Conservation (phyloP, 1,140 invertebrate species). For the Argopecten irradians region DNA sequence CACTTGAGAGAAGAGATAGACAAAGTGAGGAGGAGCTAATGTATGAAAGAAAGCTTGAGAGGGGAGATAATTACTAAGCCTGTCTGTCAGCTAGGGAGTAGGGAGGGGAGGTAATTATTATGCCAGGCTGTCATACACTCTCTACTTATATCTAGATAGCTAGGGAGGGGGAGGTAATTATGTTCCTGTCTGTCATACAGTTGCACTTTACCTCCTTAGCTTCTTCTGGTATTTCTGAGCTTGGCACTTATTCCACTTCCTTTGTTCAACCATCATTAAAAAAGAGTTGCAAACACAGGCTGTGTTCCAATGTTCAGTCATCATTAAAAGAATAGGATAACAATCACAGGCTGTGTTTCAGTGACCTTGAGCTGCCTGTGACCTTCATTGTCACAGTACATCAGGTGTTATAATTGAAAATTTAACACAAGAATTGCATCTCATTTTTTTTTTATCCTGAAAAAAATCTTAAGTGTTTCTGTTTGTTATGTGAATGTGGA, state of each 20-base stretch:
- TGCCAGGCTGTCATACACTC: too few relatives aligned
- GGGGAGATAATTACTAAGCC: too few relatives aligned
- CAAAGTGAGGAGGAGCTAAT: neutral
- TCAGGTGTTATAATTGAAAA: neutral
- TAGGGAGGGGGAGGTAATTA: constrained; percentile 1
- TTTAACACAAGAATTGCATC: neutral
- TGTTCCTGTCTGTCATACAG: neutral
- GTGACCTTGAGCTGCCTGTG: neutral
- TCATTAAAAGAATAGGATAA: neutral
- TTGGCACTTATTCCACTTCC: constrained; percentile 9
- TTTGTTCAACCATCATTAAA: neutral
- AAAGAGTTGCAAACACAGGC: neutral
- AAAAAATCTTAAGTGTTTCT: neutral
- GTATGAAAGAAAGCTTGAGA: too few relatives aligned
- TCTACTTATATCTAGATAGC: neutral
- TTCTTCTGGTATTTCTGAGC: neutral
- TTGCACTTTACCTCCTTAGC: neutral
- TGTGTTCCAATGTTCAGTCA: neutral
- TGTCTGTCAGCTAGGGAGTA: too few relatives aligned
- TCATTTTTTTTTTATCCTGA: too few relatives aligned
- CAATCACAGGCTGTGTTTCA: neutral
- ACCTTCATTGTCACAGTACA: neutral
- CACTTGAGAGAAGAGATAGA: neutral
- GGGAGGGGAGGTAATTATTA: too few relatives aligned
- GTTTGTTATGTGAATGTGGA: constrained; percentile 10